Evolutionary conservation across 2,113 vertebrate species (phyloP).

Genomic region (Gopherus flavomarginatus): DNA sequence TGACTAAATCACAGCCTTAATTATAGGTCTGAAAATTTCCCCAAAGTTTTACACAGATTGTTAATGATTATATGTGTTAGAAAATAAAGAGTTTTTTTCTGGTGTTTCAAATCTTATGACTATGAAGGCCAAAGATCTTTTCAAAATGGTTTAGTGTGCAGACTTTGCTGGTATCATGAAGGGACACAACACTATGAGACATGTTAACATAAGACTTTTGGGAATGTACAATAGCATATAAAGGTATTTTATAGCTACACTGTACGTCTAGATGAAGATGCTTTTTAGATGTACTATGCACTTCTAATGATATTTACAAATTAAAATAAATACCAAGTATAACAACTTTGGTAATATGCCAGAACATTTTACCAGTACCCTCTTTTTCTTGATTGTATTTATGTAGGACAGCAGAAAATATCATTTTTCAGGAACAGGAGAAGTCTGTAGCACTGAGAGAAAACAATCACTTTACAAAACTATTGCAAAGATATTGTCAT

Average conservation of each 20-base stretch:
- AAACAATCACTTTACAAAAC: conserved; percentile 51
- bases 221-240: not conserved
- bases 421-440: conserved; percentile 35
- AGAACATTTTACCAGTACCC: not conserved
- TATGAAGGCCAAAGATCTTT: not conserved
- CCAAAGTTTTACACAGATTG: not conserved
- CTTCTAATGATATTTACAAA: not conserved
- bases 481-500: conserved; percentile 71
- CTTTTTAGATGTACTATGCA: not conserved
- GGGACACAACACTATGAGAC: not conserved
- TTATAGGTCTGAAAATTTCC: not conserved
- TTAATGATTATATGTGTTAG: not conserved
- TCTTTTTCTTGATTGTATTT: not conserved
- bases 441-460: conserved; percentile 17
- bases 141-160: not conserved
- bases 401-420: not conserved
- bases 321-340: not conserved
- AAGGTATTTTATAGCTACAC: not conserved
- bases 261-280: not conserved
- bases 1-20: no score
- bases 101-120: not conserved
- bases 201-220: not conserved
- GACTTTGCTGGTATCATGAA: not conserved
- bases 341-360: not conserved
- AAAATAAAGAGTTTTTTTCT: not conserved